Percentiles rank a stretch among this genome's conserved stretches.
Conservation (phyloP, 1,140 invertebrate species). For the Eulimnadia texana region DNA sequence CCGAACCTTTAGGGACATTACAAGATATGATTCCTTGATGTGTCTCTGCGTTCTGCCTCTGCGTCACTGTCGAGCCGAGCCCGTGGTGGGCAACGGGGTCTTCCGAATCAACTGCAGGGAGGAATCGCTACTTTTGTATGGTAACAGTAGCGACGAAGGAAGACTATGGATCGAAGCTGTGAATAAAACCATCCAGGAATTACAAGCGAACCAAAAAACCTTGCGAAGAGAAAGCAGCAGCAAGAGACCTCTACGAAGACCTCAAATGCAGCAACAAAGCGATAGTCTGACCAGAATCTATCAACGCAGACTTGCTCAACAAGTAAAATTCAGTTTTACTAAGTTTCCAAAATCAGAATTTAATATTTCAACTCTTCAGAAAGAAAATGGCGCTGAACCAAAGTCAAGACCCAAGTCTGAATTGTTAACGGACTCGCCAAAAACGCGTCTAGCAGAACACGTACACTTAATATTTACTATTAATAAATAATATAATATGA, state of each 20-base stretch:
- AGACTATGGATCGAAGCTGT: conserved; percentile 6
- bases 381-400: neutral
- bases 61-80: conserved; percentile 4
- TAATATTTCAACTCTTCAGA: neutral
- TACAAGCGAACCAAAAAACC: conserved; percentile 1
- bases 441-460: neutral
- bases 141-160: conserved; percentile 5
- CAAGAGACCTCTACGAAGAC: conserved; percentile 4
- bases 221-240: conserved; percentile 12
- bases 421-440: neutral
- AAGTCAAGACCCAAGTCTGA: neutral
- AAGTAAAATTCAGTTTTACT: no score
- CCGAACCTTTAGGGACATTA: neutral
- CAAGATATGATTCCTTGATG: neutral
- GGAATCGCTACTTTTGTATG: conserved; percentile 7
- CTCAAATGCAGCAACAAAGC: neutral
- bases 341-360: neutral
- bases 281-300: neutral
- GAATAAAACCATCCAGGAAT: neutral
- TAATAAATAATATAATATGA: no score
- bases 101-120: conserved; percentile 8
- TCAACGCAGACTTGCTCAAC: no score
- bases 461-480: no score
- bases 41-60: conserved; percentile 7
- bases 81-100: conserved; percentile 7